Evolutionary conservation across 2,888 invertebrate species (phyloP).

Genomic region (Geophilus truncorum): DNA sequence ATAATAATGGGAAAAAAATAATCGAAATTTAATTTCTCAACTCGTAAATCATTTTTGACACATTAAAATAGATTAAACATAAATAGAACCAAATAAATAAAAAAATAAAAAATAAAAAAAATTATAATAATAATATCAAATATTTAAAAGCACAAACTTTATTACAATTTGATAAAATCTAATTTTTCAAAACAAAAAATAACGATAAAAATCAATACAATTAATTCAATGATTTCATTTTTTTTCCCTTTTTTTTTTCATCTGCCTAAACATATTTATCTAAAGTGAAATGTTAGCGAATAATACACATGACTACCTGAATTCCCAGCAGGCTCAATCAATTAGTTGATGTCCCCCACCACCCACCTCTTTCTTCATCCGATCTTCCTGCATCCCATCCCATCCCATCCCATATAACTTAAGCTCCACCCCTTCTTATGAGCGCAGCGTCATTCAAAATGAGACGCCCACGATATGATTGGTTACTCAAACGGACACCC

Average conservation of each 20-base stretch:
- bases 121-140: background rate
- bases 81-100: background rate
- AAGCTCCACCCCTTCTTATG: conserved; percentile 21
- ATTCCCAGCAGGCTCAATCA: conserved; percentile 27
- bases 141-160: too few species aligned
- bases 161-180: background rate
- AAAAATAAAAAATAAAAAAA: background rate
- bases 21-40: background rate
- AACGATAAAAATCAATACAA: background rate
- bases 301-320: conserved; percentile 27
- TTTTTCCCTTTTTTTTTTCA: background rate
- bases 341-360: conserved; percentile 3
- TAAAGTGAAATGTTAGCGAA: conserved; percentile 3
- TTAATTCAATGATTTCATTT: background rate
- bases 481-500: conserved; percentile 1
- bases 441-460: conserved; percentile 4
- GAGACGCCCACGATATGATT: conserved; percentile 17
- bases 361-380: background rate
- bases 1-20: background rate
- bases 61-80: background rate
- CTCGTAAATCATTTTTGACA: background rate
- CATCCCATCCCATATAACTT: background rate
- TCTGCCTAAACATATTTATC: background rate
- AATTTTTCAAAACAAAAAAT: background rate
- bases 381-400: background rate